Base-by-base conservation (phyloP, 2,888 invertebrate species). In the Lagria hirta region DNA sequence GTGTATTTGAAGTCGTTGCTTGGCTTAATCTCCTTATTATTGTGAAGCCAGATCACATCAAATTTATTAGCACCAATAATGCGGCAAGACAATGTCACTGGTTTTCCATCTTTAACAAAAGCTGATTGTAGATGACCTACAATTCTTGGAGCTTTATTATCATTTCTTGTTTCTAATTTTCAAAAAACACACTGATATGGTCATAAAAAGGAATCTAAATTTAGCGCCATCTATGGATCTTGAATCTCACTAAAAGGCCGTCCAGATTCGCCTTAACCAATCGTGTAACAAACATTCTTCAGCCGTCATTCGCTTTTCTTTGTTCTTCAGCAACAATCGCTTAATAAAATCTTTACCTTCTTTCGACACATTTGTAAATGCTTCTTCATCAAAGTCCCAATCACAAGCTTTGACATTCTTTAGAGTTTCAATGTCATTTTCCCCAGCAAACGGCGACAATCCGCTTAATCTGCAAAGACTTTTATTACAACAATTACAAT, bases 271-370 rank as follows among this genome's bases (percentile, higher is more conserved):
- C 37, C 87, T 87, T 58, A 99, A 75, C 99, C 99, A 99, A 23
- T 89, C 77, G 77, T 99, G 99, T 41, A 92, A 74, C 20, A 99
- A 73, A 66, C 97, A 95, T 74, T 99, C 98, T 76, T 98, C 96
- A 0, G 98, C 95, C 1, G 95, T 99, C 89, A 99, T 85, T 64
- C 99, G 88, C 71, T 95, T 92, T 65, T 94, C 93, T 75, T 96
- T 97, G 70, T 88, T 93, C 71, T 90, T 88, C 47, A 95, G 76
- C 7, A 99, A 80, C 48, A 99, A 80, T 65, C 90, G 82, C 56
- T 87, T 82, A 71, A 99, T 99, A 73, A 99, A 99, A 78, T 99
- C 99, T 77, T 92, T 97, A 61, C 89, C 99, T 70, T 97, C 94
- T 40, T 92, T 91, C 0, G 98, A 98, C 36, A 99, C 93, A 64